A percentile compares a stretch with the other conserved stretches of the same genome.
phyloP scores from a whole-genome alignment of 2,113 vertebrate genomes.

The Pleuronectes platessa region DNA sequence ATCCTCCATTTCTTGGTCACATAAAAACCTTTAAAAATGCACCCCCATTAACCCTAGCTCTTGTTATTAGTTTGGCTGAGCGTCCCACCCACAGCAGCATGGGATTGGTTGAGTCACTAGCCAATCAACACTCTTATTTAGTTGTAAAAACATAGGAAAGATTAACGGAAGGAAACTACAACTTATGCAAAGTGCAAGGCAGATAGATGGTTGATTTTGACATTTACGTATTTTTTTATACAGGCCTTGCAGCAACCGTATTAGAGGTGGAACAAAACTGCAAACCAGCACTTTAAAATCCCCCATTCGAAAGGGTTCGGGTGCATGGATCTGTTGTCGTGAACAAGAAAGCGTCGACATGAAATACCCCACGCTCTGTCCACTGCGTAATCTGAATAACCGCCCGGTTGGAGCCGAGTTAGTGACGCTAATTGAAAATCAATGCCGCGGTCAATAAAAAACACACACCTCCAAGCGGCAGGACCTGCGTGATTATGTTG shows the following conservation, averaged over 20 bases:
- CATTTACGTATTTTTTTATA: too few species aligned
- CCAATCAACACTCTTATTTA: too few species aligned
- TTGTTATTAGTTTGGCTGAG: too few species aligned
- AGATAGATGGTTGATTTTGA: too few species aligned
- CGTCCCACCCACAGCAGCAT: too few species aligned
- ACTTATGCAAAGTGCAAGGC: too few species aligned
- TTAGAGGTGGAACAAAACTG: neutral
- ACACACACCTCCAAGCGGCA: slow-evolving; percentile 3
- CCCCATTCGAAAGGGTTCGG: neutral
- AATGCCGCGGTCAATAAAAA: slow-evolving; percentile 42
- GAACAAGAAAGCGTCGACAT: slow-evolving; percentile 19
- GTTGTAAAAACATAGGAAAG: too few species aligned
- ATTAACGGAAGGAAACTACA: too few species aligned
- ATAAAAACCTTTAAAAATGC: too few species aligned
- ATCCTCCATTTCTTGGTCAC: too few species aligned
- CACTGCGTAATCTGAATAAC: slow-evolving; percentile 27
- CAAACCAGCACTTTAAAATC: neutral
- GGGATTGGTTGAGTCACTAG: too few species aligned
- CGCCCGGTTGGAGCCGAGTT: neutral
- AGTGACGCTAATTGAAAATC: slow-evolving; percentile 57
- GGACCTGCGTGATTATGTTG: slow-evolving; percentile 23
- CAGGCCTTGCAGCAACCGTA: neutral
- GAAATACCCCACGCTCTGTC: slow-evolving; percentile 7
- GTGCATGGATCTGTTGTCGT: slow-evolving; percentile 14
- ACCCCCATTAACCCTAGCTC: too few species aligned